These are phyloP conservation scores for Ceratina australensis DNA, from an alignment of 1,140 invertebrate genomes.

Conservation along the genomic window DNA sequence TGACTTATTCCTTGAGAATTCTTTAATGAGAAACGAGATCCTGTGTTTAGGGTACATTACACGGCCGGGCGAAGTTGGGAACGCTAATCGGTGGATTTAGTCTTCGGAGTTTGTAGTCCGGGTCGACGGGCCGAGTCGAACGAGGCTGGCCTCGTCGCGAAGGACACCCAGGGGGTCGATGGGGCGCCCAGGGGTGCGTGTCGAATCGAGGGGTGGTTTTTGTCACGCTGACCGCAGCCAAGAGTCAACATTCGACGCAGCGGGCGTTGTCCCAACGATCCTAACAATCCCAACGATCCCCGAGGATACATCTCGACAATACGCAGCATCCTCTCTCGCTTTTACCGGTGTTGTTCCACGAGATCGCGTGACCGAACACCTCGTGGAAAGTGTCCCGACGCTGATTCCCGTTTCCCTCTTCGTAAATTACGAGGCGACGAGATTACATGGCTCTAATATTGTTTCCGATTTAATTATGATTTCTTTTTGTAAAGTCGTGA, in stretches of 20 bases:
- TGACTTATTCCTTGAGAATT: too few species aligned
- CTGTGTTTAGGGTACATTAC: too few species aligned
- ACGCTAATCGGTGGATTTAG: slow-evolving; percentile 1
- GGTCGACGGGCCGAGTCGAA: background rate
- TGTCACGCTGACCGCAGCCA: slow-evolving; percentile 72
- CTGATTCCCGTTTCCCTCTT: background rate
- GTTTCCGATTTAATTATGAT: too few species aligned
- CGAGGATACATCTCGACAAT: slow-evolving; percentile 43
- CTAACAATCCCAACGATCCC: slow-evolving; percentile 29
- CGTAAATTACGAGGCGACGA: too few species aligned
- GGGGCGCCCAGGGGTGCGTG: slow-evolving; percentile 64
- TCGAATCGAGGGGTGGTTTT: slow-evolving; percentile 75
- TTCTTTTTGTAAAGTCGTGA: too few species aligned
- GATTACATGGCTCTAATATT: too few species aligned
- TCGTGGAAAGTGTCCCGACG: background rate
- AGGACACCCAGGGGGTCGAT: slow-evolving; percentile 27
- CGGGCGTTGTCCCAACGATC: slow-evolving; percentile 63
- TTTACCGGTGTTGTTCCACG: background rate
- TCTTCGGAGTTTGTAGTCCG: background rate
- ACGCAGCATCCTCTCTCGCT: slow-evolving; percentile 3
- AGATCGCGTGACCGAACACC: background rate
- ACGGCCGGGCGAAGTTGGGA: background rate
- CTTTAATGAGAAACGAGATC: too few species aligned
- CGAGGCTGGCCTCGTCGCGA: slow-evolving; percentile 4
- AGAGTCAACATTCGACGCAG: slow-evolving; percentile 73